These are phyloP conservation scores for Drosophila birchii DNA, from an alignment of 2,888 invertebrate species.

Conservation along the genomic window DNA sequence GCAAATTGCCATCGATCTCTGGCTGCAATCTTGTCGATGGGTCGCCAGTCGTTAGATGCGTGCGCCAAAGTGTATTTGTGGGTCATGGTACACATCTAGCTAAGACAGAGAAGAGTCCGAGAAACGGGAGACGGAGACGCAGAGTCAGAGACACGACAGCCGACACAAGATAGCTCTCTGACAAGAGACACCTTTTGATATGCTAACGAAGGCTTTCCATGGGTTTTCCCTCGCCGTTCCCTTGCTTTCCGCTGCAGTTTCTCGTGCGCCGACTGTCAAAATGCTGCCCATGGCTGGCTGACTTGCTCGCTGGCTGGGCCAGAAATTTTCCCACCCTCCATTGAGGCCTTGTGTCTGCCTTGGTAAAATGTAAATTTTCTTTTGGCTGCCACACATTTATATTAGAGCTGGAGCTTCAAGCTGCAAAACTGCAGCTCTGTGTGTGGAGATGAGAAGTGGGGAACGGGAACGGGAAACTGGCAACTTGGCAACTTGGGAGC, in stretches of 20 bases:
- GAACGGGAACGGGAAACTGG: conserved; percentile 18
- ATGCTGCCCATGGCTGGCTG: conserved; percentile 62
- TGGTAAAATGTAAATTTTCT: conserved; percentile 69
- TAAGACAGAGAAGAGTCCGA: conserved; percentile 17
- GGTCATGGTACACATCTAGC: conserved; percentile 75
- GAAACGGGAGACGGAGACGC: conserved; percentile 18
- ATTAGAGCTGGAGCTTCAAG: conserved; percentile 55
- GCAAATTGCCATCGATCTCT: conserved; percentile 70
- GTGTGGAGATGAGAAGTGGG: conserved; percentile 30
- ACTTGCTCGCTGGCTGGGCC: conserved; percentile 19
- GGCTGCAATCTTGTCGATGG: conserved; percentile 31
- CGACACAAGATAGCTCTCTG: conserved; percentile 62
- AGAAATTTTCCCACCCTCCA: conserved; percentile 77
- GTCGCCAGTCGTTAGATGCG: conserved; percentile 66
- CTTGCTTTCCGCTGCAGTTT: not conserved
- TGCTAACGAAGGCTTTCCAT: conserved; percentile 67
- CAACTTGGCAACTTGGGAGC: conserved; percentile 22
- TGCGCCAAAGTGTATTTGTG: conserved; percentile 76
- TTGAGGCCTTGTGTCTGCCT: conserved; percentile 61
- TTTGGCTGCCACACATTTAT: conserved; percentile 65
- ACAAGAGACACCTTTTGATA: conserved; percentile 77
- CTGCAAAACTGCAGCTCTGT: conserved; percentile 10
- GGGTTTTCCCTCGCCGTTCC: conserved; percentile 7
- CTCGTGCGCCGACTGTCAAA: conserved; percentile 67
- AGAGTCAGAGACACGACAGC: conserved; percentile 43